Percentiles rank a stretch among this genome's conserved stretches.
Evolutionary conservation across 2,888 invertebrate species (phyloP).

Genomic region (Drosophila seclusa): DNA sequence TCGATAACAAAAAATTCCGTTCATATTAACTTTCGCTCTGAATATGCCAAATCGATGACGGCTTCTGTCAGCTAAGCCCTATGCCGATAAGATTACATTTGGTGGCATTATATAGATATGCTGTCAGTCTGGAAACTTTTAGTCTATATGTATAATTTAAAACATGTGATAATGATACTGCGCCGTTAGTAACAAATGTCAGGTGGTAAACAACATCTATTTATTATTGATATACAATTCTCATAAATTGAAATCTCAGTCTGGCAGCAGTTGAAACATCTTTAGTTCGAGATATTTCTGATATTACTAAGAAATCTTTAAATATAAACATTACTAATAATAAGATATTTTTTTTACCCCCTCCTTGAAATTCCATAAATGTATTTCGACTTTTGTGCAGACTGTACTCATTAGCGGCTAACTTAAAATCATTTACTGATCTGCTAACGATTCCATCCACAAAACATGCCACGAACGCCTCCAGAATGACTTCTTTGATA

Average conservation of each 20-base stretch:
- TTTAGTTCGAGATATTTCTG: neutral
- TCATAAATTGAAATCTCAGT: constrained; percentile 1
- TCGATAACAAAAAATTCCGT: constrained; percentile 35
- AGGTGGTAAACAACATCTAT: neutral
- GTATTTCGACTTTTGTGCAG: neutral
- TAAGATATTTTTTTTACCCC: constrained; percentile 26
- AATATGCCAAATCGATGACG: constrained; percentile 51
- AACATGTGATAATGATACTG: neutral
- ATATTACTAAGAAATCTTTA: neutral
- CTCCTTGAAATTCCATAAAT: constrained; percentile 6
- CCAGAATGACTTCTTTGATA: constrained; percentile 29
- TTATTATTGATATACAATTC: neutral
- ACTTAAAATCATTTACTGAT: constrained; percentile 22
- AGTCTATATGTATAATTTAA: neutral
- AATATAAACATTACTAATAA: constrained; percentile 19
- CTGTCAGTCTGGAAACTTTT: constrained; percentile 29
- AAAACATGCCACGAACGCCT: constrained; percentile 21
- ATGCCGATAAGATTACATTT: constrained; percentile 50
- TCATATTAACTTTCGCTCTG: constrained; percentile 41
- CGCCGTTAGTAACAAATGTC: neutral
- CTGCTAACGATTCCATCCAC: constrained; percentile 29
- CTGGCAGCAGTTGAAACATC: constrained; percentile 6
- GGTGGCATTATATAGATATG: constrained; percentile 20
- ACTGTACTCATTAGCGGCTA: constrained; percentile 20
- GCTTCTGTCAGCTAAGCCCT: constrained; percentile 19